These are phyloP conservation scores for Acromyrmex echinatior DNA, from an alignment of 1,140 invertebrate species.

Conservation along the genomic window DNA sequence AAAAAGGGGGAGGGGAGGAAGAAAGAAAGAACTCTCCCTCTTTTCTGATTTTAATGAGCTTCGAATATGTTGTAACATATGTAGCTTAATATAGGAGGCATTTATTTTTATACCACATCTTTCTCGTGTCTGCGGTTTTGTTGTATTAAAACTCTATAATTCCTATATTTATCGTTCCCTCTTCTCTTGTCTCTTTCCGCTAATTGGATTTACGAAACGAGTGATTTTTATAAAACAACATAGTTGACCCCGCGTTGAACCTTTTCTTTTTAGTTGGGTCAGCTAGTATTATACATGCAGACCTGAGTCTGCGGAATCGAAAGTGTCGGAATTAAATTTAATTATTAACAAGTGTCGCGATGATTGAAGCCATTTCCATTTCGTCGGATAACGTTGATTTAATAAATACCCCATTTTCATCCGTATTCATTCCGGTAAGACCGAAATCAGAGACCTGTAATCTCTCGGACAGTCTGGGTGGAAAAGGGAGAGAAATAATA, in stretches of 20 bases:
- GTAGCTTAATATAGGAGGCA: slow-evolving; percentile 5
- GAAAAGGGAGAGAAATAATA: slow-evolving; percentile 25
- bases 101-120: slow-evolving; percentile 20
- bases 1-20: neutral
- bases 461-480: neutral
- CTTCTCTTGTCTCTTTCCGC: neutral
- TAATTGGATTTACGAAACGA: slow-evolving; percentile 32
- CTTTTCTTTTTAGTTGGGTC: neutral
- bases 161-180: neutral
- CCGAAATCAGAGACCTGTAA: slow-evolving; percentile 26
- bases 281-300: neutral
- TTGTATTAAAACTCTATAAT: slow-evolving; percentile 7
- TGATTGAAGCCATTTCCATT: neutral
- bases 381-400: slow-evolving; percentile 37
- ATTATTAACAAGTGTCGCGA: slow-evolving; percentile 32
- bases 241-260: slow-evolving; percentile 17
- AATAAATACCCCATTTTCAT: slow-evolving; percentile 33
- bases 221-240: slow-evolving; percentile 30
- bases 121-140: neutral
- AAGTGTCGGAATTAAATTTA: slow-evolving; percentile 46
- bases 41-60: slow-evolving; percentile 17
- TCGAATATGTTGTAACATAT: neutral
- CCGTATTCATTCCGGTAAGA: neutral
- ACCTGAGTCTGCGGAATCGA: neutral
- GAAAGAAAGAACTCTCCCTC: neutral